phyloP scores from a whole-genome alignment of 2,888 invertebrate genomes.

The Anoplius nigerrimus region DNA sequence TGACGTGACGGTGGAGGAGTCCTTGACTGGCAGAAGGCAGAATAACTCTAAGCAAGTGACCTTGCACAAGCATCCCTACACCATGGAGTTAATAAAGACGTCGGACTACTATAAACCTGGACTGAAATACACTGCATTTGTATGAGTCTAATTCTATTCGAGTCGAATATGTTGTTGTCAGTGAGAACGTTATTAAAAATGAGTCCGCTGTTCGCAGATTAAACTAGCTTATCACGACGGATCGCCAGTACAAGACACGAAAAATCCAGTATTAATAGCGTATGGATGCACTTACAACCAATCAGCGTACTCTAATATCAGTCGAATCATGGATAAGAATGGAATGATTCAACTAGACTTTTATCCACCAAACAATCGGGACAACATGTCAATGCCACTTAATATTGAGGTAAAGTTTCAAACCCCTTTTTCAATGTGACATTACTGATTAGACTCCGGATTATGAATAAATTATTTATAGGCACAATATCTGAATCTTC shows the following conservation, averaged over 20 bases:
- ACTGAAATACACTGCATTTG: constrained; percentile 88
- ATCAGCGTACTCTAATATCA: constrained; percentile 76
- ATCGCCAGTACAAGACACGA: constrained; percentile 79
- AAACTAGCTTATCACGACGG: constrained; percentile 85
- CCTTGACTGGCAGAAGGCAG: constrained; percentile 88
- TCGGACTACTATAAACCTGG: constrained; percentile 94
- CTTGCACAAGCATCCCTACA: constrained; percentile 86
- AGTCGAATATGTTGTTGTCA: neutral
- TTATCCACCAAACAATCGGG: constrained; percentile 76
- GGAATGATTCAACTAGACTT: constrained; percentile 82
- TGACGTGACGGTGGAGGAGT: constrained; percentile 93
- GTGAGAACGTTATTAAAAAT: neutral
- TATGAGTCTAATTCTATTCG: constrained; percentile 72
- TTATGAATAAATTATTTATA: constrained; percentile 63
- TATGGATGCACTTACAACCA: constrained; percentile 80
- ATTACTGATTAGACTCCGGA: constrained; percentile 7
- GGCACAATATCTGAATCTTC: constrained; percentile 88
- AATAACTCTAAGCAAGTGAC: constrained; percentile 85
- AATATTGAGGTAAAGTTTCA: constrained; percentile 85
- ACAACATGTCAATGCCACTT: constrained; percentile 81
- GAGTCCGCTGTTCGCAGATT: constrained; percentile 73
- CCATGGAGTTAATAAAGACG: constrained; percentile 85
- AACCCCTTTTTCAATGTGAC: neutral
- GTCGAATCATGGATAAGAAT: constrained; percentile 78
- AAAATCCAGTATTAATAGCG: constrained; percentile 78